These are phyloP conservation scores for Habrosyne pyritoides DNA, from an alignment of 2,888 invertebrate genomes.

Conservation along the genomic window DNA sequence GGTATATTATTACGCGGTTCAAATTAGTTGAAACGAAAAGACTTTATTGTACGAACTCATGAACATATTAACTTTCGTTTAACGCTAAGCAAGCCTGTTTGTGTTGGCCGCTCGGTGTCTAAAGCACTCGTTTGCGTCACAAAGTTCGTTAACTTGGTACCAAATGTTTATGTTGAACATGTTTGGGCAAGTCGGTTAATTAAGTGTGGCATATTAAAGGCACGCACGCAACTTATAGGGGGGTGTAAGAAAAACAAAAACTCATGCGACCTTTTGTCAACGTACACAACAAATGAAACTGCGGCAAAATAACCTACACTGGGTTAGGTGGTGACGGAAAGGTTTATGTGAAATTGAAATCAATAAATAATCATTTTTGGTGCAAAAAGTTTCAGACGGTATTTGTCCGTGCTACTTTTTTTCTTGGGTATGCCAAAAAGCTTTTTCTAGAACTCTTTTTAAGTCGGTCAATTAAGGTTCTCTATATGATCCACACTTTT, in stretches of 20 bases:
- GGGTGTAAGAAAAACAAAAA: constrained; percentile 57
- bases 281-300: constrained; percentile 1
- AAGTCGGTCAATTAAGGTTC: background rate
- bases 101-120: constrained; percentile 25
- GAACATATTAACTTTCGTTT: constrained; percentile 3
- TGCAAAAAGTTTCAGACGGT: too few species aligned
- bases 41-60: constrained; percentile 5
- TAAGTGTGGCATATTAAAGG: constrained; percentile 59
- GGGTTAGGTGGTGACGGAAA: background rate
- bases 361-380: background rate
- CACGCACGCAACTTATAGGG: constrained; percentile 61
- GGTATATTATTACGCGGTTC: background rate
- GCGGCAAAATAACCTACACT: background rate
- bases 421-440: background rate
- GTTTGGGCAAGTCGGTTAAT: constrained; percentile 67
- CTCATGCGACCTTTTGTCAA: constrained; percentile 22
- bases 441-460: background rate
- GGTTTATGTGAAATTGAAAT: background rate
- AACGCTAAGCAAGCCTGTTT: constrained; percentile 23
- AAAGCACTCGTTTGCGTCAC: constrained; percentile 40
- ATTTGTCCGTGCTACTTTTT: background rate
- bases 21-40: constrained; percentile 2
- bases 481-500: background rate
- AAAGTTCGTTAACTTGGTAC: constrained; percentile 57
- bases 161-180: constrained; percentile 60